Base-by-base conservation (phyloP, 1,140 invertebrate species). In the Temnothorax longispinosus region DNA sequence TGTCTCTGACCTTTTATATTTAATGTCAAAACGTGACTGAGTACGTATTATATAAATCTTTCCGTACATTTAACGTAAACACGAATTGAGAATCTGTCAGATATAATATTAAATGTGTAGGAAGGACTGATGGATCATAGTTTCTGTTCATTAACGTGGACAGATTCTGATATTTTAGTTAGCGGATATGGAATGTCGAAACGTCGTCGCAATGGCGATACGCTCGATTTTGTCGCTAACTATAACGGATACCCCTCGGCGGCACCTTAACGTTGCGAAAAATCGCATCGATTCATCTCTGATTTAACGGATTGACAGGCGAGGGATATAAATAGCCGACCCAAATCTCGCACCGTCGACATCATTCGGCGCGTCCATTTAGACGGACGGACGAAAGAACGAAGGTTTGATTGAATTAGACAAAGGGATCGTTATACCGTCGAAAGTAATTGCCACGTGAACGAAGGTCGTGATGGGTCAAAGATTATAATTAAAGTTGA, bases 401-500 rank as follows among this genome's bases (percentile, higher is more conserved):
- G 65, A 11, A 80, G 54, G 72, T 54, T 81, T 65, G 74, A 90
- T 89, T 72, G 75, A 72, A 84, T 52, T 80, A 58, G 72, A 90
- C 78, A 89, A 87, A 89, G 65, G 78, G 44, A 87, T 90, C 78
- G 81, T 87, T 90, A 90, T 38, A 50, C 18, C 35, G 62, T 74
- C 64, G 67, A 47, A 80, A 41, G 74, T 47, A 85, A 81, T 75
- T 50, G 75, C n/a, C 50, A 58, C 58, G 38, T 52, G 80, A 84
- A 62, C 41, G 54, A 62, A 62, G 58, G 13, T 58, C 44, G 44
- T 32, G 89, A 90, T 44, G 64, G 58, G 62, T 74, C 80, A 78
- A 91, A 91, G 85, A 91, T 91, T 82, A 91, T 92, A 92, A 94
- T 93, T 91, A 92, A 94, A 93, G 90, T 87, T 88, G 87, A 91